Base-by-base conservation (phyloP, 2,113 vertebrate species). In the Lutjanus erythropterus region DNA sequence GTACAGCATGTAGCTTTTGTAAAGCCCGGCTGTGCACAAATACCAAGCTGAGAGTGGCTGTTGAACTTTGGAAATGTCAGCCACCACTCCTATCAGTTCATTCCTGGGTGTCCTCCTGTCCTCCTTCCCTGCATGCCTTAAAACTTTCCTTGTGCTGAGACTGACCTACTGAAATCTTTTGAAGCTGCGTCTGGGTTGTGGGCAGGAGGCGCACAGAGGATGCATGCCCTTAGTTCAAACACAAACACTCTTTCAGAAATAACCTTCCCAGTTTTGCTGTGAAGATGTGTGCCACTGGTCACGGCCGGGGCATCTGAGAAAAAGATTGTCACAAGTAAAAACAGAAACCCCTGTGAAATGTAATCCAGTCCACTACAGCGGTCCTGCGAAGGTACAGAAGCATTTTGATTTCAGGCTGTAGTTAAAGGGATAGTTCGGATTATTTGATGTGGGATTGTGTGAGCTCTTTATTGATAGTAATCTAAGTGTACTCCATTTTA, bases 21-120 rank as follows among this genome's bases (percentile, higher is more conserved):
- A 70, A 73, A 85, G 75, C 66, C 86, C 9, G 71, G 61, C 81
- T 88, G 78, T 90, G 89, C 88, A 91, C 91, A 93, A 92, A 93
- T 90, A 92, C 85, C 90, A 86, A 86, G 88, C 86, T 67, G 88
- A 89, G 92, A 93, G 90, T 89, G 83, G 88, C 84, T 91, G 85
- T 93, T 93, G 92, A 93, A 93, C 90, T 93, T 93, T 91, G 85
- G 68, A 93, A 94, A 93, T 94, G 90, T 93, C 89, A 93, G 80
- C 80, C 80, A 11, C 58, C 39, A 83, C 86, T 89, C 83, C 84
- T 67, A 82, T 89, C 56, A 44, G 66, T 78, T 76, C 85, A 78
- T 85, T 79, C 73, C 83, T 67, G 75, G 59, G 60, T 75, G 77
- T 88, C 77, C 67, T 87, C 81, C 72, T 60, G 25, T 66, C 81